Percentiles rank a stretch among this genome's conserved stretches.
These are phyloP conservation scores for Steinernema khuongi DNA, from an alignment of 1,140 invertebrate genomes.

Conservation along the genomic window DNA sequence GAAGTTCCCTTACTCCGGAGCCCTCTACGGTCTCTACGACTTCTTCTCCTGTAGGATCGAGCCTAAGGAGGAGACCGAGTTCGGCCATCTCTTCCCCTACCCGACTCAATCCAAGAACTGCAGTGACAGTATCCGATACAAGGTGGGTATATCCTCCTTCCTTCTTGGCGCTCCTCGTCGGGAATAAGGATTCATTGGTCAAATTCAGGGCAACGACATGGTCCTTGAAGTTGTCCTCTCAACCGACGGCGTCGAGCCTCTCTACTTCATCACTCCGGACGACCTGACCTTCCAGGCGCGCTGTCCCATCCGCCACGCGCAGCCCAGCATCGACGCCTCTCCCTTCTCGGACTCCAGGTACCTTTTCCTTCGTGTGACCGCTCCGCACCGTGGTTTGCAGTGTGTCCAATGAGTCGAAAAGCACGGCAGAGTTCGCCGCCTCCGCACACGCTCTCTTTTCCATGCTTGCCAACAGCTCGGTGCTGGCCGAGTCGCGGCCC, in stretches of 20 bases:
- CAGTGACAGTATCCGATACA: conserved; percentile 52
- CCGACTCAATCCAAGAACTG: conserved; percentile 52
- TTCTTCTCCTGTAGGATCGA: conserved; percentile 57
- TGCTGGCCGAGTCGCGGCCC: conserved; percentile 22
- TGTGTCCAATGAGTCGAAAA: conserved; percentile 9
- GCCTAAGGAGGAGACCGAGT: conserved; percentile 48
- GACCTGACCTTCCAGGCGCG: conserved; percentile 56
- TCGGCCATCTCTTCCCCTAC: conserved; percentile 55
- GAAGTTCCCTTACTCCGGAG: conserved; percentile 56
- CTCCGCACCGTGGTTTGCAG: background rate
- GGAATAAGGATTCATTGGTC: conserved; percentile 21
- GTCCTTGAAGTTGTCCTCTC: conserved; percentile 56
- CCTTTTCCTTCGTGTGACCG: background rate
- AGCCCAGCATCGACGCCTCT: conserved; percentile 11
- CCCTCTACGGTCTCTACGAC: conserved; percentile 57
- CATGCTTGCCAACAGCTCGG: conserved; percentile 25
- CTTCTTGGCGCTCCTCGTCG: too few species aligned
- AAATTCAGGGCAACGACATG: conserved; percentile 51
- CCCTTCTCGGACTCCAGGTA: conserved; percentile 19
- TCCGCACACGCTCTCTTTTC: conserved; percentile 38
- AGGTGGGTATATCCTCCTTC: conserved; percentile 31
- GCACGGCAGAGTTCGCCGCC: conserved; percentile 29
- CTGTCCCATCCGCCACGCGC: conserved; percentile 41
- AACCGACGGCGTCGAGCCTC: conserved; percentile 56
- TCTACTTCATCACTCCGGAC: conserved; percentile 58